Percentiles rank a stretch among this genome's conserved stretches.
These are phyloP conservation scores for Nansenia antarctica DNA, from an alignment of 2,113 vertebrate species.

Conservation along the genomic window DNA sequence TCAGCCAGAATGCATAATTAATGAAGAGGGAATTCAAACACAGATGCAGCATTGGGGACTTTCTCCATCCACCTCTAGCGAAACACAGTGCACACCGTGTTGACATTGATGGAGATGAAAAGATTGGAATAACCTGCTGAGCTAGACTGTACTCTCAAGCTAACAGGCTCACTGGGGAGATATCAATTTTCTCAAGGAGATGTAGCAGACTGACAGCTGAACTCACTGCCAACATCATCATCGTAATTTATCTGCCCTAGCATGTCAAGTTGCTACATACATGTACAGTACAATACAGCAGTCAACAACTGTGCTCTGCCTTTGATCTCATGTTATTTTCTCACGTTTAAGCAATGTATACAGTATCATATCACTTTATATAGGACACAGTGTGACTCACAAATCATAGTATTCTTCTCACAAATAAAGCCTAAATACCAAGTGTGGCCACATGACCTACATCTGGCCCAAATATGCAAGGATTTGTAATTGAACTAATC, in stretches of 20 bases:
- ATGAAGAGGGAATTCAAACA: not conserved
- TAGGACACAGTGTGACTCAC: not conserved
- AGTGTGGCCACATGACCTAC: not conserved
- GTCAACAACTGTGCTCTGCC: not conserved
- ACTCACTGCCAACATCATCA: not conserved
- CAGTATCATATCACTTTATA: not conserved
- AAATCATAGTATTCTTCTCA: not conserved
- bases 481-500: not conserved
- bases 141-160: constrained; percentile 6
- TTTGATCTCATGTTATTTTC: not conserved
- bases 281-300: no score
- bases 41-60: no score
- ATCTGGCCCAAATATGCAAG: no score
- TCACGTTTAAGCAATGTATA: not conserved
- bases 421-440: not conserved
- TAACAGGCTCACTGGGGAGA: no score
- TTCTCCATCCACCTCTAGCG: not conserved
- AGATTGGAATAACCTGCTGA: not conserved
- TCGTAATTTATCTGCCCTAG: not conserved
- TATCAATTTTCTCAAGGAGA: not conserved
- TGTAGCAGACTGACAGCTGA: not conserved
- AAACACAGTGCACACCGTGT: not conserved
- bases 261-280: no score
- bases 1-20: not conserved
- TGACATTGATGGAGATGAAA: not conserved